phyloP scores from a whole-genome alignment of 2,888 invertebrate genomes.

The Dasypolia templi region DNA sequence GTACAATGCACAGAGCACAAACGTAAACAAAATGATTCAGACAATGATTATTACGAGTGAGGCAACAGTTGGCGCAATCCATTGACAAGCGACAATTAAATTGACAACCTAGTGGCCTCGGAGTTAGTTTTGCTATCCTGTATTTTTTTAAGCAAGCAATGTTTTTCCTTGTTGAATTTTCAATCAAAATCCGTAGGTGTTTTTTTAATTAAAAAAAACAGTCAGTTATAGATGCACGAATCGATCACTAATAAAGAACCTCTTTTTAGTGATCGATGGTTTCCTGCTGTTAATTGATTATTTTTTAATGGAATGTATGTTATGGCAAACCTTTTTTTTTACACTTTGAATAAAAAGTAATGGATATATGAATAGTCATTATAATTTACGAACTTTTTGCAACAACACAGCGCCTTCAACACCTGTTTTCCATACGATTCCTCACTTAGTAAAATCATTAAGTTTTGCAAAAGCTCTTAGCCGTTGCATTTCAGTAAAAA shows the following conservation, averaged over 20 bases:
- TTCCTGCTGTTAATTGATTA: neutral
- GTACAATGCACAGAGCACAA: neutral
- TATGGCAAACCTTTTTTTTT: neutral
- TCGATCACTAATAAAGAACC: no score
- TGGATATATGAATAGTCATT: neutral
- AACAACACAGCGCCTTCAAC: neutral
- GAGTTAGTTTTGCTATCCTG: neutral
- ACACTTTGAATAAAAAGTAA: neutral
- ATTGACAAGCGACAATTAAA: conserved; percentile 16
- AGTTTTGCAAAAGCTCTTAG: neutral
- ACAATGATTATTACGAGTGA: conserved; percentile 2
- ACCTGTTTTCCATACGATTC: neutral
- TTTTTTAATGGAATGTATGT: neutral
- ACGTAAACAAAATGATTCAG: neutral
- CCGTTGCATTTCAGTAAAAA: neutral
- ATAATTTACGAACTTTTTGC: neutral
- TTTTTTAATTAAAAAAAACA: neutral
- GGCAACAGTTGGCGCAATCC: conserved; percentile 35
- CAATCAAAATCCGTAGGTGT: neutral
- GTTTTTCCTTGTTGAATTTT: neutral
- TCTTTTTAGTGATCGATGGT: no score
- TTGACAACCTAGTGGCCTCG: neutral
- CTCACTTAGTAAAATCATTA: neutral
- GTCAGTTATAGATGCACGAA: no score
- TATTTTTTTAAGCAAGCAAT: neutral